Evolutionary conservation across 1,140 invertebrate genomes (phyloP).

Genomic region (Latrodectus geometricus): DNA sequence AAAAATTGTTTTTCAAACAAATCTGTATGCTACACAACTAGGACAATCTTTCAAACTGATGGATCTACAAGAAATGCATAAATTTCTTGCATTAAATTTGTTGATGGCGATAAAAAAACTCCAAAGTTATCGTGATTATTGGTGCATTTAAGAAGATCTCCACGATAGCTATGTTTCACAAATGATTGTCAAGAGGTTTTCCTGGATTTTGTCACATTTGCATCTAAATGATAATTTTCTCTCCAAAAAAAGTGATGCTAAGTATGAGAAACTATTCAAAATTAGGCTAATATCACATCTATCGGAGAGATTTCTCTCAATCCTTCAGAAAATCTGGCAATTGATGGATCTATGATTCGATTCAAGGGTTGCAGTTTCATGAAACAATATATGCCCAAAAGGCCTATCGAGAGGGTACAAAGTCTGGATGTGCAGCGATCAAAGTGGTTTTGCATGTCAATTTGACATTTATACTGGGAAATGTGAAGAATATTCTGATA

Average conservation of each 20-base stretch:
- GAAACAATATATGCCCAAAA: conserved; percentile 60
- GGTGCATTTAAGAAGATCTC: no score
- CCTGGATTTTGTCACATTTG: no score
- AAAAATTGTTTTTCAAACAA: conserved; percentile 45
- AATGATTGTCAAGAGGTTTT: no score
- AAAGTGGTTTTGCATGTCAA: conserved; percentile 48
- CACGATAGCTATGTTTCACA: no score
- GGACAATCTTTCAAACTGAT: no score
- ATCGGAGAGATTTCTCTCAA: background rate
- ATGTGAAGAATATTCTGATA: conserved; percentile 20
- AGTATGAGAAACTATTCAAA: conserved; percentile 4
- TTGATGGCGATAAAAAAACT: no score
- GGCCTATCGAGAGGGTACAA: conserved; percentile 62
- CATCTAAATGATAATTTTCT: no score
- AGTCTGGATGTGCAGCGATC: conserved; percentile 56
- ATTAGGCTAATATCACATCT: background rate
- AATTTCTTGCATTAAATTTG: no score
- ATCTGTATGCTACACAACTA: conserved; percentile 21
- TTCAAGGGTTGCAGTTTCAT: conserved; percentile 57
- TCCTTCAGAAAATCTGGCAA: background rate
- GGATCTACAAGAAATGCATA: no score
- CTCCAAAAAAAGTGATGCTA: conserved; percentile 5
- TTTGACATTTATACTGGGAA: no score
- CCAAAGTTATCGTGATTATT: no score
- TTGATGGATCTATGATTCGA: conserved; percentile 62